Base-by-base conservation (phyloP, 2,113 vertebrate genomes). In the Toxotes jaculatrix region DNA sequence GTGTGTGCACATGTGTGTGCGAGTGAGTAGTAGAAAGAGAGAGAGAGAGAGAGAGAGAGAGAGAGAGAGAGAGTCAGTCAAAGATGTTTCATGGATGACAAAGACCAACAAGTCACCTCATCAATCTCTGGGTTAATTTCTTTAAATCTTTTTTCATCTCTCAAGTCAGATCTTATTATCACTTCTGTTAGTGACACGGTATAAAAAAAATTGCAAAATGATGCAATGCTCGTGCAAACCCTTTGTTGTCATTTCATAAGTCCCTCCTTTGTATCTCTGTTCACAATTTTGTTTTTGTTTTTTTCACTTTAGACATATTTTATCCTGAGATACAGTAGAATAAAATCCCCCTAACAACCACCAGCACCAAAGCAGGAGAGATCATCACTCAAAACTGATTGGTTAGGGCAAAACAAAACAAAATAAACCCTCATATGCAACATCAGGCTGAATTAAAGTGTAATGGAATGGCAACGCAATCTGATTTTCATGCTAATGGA, bases 51-150 rank as follows among this genome's bases (percentile, higher is more conserved):
- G 7, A 47, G 21, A n/a, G 21, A 51, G 19, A 53, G 19, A 43
- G 12, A 40, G 61, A 36, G 42, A 31, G 34, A 10, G 36, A 61
- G 17, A 42, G 19, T 45, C 14, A 68, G 57, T 55, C 49, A 74
- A 59, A 70, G 68, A 77, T 62, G 59, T 74, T 80, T 76, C 7
- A 79, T 79, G 59, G 42, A 32, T 62, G 57, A 81, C 73, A 77
- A 69, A 77, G 66, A 67, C 19, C 0, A 66, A 75, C 16, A 6
- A 56, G 51, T 79, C 57, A 36, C 49, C 70, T 77, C 67, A 62
- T 87, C 32, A 36, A 34, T 34, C n/a, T 45, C 36, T 38, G 32
- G 0, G 59, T 69, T 88, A 45, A 81, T 82, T 66, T 36, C 19
- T 81, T 55, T 60, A 59, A 69, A 83, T 64, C 60, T 32, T 34